These are phyloP conservation scores for Falco cherrug DNA, from an alignment of 2,797 vertebrate species.

Conservation along the genomic window DNA sequence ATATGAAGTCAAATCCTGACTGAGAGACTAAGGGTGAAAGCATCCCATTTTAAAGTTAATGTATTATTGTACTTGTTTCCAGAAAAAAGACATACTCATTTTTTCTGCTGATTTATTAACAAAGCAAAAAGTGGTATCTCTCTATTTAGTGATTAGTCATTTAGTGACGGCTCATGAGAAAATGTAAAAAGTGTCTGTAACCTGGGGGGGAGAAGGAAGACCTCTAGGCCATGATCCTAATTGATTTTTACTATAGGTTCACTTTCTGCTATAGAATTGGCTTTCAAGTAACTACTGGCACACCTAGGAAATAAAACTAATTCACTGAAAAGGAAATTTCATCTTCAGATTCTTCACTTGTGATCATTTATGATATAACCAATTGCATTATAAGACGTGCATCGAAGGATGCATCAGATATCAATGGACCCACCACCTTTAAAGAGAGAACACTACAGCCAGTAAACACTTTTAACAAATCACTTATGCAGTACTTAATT, in stretches of 20 bases:
- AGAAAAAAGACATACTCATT: not conserved
- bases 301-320: not conserved
- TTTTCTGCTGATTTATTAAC: not conserved
- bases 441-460: not conserved
- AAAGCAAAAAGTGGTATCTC: not conserved
- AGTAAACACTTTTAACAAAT: not conserved
- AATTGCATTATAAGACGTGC: not conserved
- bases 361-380: not conserved
- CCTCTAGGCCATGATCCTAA: not conserved
- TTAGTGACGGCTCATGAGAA: not conserved
- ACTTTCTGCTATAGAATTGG: not conserved
- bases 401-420: not conserved
- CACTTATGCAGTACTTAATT: not conserved
- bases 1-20: not conserved
- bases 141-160: not conserved
- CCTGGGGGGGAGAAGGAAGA: not conserved
- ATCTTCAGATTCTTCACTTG: not conserved
- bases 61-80: not conserved
- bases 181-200: not conserved
- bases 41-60: not conserved
- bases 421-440: not conserved
- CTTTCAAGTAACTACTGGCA: not conserved
- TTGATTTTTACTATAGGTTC: slow-evolving; percentile 4
- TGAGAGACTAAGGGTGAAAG: not conserved
- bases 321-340: not conserved